Conservation (phyloP, 2,888 invertebrate genomes). For the Nomada flava region DNA sequence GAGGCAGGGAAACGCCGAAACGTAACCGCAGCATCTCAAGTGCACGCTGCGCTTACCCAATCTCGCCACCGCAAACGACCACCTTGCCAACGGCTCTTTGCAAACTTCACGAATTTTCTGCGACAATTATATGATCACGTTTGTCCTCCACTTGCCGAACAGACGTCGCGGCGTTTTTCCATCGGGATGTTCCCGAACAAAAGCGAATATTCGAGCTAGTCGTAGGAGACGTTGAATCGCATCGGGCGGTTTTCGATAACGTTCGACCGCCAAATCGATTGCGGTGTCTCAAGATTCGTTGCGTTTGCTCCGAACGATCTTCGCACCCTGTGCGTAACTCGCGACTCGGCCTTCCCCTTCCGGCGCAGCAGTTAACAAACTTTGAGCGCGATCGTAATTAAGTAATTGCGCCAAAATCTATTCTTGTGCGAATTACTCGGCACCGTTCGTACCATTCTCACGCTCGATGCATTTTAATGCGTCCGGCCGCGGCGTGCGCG, state of each 20-base stretch:
- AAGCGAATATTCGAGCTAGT: too few species aligned
- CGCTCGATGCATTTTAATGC: slow-evolving; percentile 20
- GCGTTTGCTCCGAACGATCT: background rate
- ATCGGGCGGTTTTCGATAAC: too few species aligned
- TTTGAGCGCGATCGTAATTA: background rate
- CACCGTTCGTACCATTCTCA: slow-evolving; percentile 3
- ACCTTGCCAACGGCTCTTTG: slow-evolving; percentile 40
- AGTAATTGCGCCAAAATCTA: slow-evolving; percentile 12
- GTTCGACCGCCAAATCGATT: too few species aligned
- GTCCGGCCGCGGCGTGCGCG: background rate
- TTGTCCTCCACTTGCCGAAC: too few species aligned
- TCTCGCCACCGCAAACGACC: slow-evolving; percentile 70
- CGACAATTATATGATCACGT: slow-evolving; percentile 73
- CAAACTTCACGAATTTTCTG: slow-evolving; percentile 78
- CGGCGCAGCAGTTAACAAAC: slow-evolving; percentile 26
- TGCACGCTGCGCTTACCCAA: slow-evolving; percentile 77
- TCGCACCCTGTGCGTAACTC: too few species aligned
- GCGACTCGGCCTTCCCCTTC: background rate
- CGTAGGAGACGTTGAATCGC: too few species aligned
- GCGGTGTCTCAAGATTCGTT: background rate
- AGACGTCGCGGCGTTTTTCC: too few species aligned
- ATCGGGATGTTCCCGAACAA: too few species aligned
- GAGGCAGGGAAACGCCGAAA: slow-evolving; percentile 16
- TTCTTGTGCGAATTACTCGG: background rate
- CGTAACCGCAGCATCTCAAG: slow-evolving; percentile 74